Base-by-base conservation (phyloP, 2,888 invertebrate species). In the Lasioglossum pauxillum region DNA sequence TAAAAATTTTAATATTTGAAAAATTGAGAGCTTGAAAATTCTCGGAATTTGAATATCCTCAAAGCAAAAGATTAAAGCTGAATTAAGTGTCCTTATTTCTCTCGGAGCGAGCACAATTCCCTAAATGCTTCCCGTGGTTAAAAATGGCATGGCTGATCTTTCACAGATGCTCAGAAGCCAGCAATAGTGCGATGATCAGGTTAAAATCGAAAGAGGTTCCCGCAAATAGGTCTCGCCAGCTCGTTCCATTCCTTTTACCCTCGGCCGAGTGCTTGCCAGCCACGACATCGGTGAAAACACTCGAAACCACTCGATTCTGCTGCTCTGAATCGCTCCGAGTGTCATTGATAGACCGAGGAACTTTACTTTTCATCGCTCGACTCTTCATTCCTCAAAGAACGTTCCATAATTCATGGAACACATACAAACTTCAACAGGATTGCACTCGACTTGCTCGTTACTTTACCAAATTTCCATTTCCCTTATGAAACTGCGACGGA, bases 261-360 rank as follows among this genome's bases (percentile, higher is more conserved):
- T 31, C 31, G 2, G 38, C 23, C 19, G 69, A 69, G n/a, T 23
- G 69, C n/a, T 19, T 35, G 38, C 38, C 12, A 49, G 31, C 27
- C 73, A 35, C 73, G 49, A 46, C 27, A 31, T 27, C 16, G 31
- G 44, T 46, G 46, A 27, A 73, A 46, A 73, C 72, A 46, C 72
- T 73, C 27, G 46, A 64, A 5, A 64, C 41, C 14, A 44, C 72
- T 72, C 72, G 72, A 41, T 72, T n/a, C 72, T 16, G 27, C n/a
- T 27, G 72, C 44, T 72, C 72, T 72, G 72, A 72, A n/a, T 72
- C 16, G 72, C 16, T 5, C 44, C 44, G 41, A 72, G 71, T 44
- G n/a, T 72, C 44, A 72, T 72, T 44, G 60, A 27, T 64, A 64
- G 27, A 27, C 27, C 27, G 31, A 27, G 60, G 60, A 64, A 27